Conservation (phyloP, 2,888 invertebrate species). For the Synergus gifuensis region DNA sequence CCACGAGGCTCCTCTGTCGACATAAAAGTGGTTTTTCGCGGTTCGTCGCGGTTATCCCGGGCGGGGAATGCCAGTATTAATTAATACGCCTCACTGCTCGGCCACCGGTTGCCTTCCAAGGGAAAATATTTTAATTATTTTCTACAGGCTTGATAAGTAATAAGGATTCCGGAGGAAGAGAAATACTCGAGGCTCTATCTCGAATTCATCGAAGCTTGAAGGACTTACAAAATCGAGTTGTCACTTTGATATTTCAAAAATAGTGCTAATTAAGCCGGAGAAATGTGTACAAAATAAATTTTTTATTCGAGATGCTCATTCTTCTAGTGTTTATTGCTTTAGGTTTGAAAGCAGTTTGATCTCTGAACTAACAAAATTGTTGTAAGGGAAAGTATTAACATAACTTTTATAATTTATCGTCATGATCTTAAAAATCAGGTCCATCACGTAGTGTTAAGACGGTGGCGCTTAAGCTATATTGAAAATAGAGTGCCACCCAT, state of each 20-base stretch:
- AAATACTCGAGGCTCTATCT: too few species aligned
- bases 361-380: too few species aligned
- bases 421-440: constrained; percentile 20
- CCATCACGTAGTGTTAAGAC: not conserved
- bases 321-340: too few species aligned
- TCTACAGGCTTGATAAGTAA: not conserved
- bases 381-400: too few species aligned
- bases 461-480: constrained; percentile 25
- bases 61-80: constrained; percentile 8
- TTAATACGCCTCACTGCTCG: not conserved
- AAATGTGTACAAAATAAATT: too few species aligned
- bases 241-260: too few species aligned
- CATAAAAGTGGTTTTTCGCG: constrained; percentile 8
- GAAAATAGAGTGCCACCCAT: constrained; percentile 35
- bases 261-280: too few species aligned
- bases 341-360: too few species aligned
- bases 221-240: too few species aligned
- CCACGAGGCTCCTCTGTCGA: not conserved
- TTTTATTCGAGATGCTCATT: too few species aligned
- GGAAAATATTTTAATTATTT: not conserved
- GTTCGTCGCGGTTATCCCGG: constrained; percentile 18
- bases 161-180: too few species aligned
- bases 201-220: too few species aligned
- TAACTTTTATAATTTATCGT: not conserved
- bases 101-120: not conserved